Conservation (phyloP, 2,888 invertebrate genomes). For the Loripinus fragilis region DNA sequence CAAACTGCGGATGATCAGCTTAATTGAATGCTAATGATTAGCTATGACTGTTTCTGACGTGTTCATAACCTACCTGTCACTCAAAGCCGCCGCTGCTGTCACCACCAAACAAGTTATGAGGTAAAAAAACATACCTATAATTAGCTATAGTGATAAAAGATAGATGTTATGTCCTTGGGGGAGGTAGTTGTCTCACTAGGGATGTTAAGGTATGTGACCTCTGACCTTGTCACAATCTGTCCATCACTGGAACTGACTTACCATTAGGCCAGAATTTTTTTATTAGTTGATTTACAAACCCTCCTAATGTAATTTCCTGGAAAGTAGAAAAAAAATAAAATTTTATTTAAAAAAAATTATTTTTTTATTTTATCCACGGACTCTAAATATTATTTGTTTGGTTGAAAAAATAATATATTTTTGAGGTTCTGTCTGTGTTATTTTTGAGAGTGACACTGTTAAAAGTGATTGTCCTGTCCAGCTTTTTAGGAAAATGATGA, state of each 20-base stretch:
- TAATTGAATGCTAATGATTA: slow-evolving; percentile 16
- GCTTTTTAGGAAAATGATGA: too few species aligned
- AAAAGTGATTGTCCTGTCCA: too few species aligned
- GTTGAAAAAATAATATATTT: too few species aligned
- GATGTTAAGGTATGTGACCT: not conserved
- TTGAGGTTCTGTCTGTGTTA: too few species aligned
- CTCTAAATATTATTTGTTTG: too few species aligned
- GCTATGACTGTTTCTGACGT: not conserved
- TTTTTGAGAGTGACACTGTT: too few species aligned
- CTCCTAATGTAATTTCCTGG: too few species aligned
- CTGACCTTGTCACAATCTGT: slow-evolving; percentile 4
- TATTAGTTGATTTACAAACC: too few species aligned
- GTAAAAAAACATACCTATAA: not conserved
- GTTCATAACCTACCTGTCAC: slow-evolving; percentile 11
- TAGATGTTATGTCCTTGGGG: slow-evolving; percentile 1
- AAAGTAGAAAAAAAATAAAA: too few species aligned
- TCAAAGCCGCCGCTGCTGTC: not conserved
- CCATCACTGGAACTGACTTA: slow-evolving; percentile 5
- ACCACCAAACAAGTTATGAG: not conserved
- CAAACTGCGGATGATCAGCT: not conserved
- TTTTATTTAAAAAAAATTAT: too few species aligned
- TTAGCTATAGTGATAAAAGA: slow-evolving; percentile 2
- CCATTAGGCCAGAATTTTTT: too few species aligned
- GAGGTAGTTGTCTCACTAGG: not conserved
- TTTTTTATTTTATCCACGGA: too few species aligned